Percentiles rank a stretch among this genome's conserved stretches.
phyloP scores from a whole-genome alignment of 30 jellyfish, hydroid and myxozoan species.

The Cassiopea xamachana region DNA sequence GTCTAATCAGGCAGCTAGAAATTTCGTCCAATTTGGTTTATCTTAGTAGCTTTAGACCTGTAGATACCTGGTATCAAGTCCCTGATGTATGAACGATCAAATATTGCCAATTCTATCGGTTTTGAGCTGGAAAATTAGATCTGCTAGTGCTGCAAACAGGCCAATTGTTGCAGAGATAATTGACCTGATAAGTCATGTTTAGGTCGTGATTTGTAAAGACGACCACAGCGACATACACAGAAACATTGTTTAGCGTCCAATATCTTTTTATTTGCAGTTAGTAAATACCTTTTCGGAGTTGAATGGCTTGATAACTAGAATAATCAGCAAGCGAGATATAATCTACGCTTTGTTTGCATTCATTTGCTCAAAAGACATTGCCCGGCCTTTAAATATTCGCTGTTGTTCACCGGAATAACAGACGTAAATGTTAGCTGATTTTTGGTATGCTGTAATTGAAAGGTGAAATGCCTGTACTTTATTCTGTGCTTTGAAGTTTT shows the following conservation, averaged over 20 bases:
- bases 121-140: not conserved
- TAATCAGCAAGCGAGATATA: not conserved
- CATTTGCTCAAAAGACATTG: not conserved
- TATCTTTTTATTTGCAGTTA: not conserved
- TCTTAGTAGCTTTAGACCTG: not conserved
- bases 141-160: slow-evolving; percentile 15
- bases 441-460: not conserved
- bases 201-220: not conserved
- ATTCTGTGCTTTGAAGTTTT: too few relatives aligned
- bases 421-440: not conserved
- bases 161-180: not conserved
- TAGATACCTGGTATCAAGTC: not conserved
- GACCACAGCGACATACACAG: slow-evolving; percentile 2
- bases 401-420: slow-evolving; percentile 6
- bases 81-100: not conserved
- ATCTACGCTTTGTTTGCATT: slow-evolving; percentile 25
- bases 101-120: not conserved
- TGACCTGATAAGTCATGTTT: not conserved
- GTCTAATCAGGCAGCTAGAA: too few relatives aligned
- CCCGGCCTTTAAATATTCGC: not conserved
- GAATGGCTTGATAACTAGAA: slow-evolving; percentile 31
- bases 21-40: too few relatives aligned
- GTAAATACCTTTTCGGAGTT: slow-evolving; percentile 18
- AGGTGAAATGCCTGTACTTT: not conserved
- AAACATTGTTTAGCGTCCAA: slow-evolving; percentile 3